A percentile compares a stretch with the other conserved stretches of the same genome.
Conservation (phyloP, 2,888 invertebrate genomes). For the Platycnemis pennipes region DNA sequence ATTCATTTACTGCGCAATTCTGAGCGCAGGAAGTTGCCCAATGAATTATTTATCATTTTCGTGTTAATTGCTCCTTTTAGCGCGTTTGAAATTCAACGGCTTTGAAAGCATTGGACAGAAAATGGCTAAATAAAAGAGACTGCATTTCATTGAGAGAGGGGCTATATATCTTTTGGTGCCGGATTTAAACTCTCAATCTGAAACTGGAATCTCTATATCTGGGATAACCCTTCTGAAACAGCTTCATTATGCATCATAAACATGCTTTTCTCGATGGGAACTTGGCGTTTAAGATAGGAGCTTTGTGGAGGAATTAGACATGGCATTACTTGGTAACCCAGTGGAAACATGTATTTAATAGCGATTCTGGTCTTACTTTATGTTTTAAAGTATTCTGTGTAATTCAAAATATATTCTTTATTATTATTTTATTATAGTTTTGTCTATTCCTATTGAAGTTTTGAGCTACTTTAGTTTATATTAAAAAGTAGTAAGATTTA, state of each 20-base stretch:
- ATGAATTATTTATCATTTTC: constrained; percentile 8
- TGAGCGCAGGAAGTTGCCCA: background rate
- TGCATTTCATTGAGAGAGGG: background rate
- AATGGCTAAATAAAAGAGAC: background rate
- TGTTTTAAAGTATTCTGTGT: background rate
- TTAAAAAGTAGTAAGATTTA: too few species aligned
- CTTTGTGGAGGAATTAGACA: background rate
- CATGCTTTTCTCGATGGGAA: background rate
- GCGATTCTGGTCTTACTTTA: background rate
- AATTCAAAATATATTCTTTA: too few species aligned
- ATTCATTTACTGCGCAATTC: background rate
- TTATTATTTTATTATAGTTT: too few species aligned
- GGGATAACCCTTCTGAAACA: background rate
- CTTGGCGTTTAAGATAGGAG: background rate
- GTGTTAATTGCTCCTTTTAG: constrained; percentile 5
- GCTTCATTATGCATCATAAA: constrained; percentile 8
- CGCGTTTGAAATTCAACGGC: constrained; percentile 11
- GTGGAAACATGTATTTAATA: background rate
- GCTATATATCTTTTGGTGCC: background rate
- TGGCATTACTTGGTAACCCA: background rate
- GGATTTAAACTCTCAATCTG: background rate
- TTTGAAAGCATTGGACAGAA: background rate
- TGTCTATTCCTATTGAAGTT: too few species aligned
- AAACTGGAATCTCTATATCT: background rate
- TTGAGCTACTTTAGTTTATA: too few species aligned